Evolutionary conservation across 2,888 invertebrate species (phyloP), one percentile per base, ranked within the genome.

Genomic region (Drosophila paramelanica): DNA sequence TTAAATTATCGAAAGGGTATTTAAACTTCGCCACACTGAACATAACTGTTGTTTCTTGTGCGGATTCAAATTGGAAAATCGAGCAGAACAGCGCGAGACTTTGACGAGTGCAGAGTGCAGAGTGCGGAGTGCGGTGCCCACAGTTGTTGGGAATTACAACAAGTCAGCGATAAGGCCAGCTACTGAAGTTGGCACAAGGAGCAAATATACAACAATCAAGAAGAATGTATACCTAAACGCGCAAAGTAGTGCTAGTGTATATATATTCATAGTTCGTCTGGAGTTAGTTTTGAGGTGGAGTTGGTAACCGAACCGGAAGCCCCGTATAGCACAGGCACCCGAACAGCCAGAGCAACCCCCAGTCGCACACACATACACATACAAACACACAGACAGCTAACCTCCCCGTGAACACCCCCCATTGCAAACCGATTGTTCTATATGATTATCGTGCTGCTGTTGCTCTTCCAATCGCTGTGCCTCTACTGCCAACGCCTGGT

Each of bases 381-480:
- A 25, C 20, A 42, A 33, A 43, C 23, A n/a, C 43, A 23, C 45
- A 23, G 23, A 23, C 23, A 31, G 31, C 31, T 31, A 31, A 31
- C 27, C 10, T 10, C 10, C 27, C 27, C 27, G 27, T 27, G 27
- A 27, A 27, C 27, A 27, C 17, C 27, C 27, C 31, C 31, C 31
- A 10, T 31, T 3, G 55, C 68, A 60, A 68, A 76, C 72, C 68
- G 50, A 55, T 55, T 41, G 23, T 57, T 45, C 77, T 90, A 85
- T 90, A 92, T 92, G 92, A 92, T 92, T 92, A 90, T 92, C 90
- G 91, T 92, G 67, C 76, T 92, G 83, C 78, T 92, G 67, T 76
- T 92, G 79, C 90, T 92, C 73, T 91, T 92, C 64, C 91, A 91
- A 91, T 92, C 92, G 81, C 87, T 92, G 81, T 92, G 92, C 83